Base-by-base conservation (phyloP, 2,888 invertebrate species). In the Morinoia aosen region DNA sequence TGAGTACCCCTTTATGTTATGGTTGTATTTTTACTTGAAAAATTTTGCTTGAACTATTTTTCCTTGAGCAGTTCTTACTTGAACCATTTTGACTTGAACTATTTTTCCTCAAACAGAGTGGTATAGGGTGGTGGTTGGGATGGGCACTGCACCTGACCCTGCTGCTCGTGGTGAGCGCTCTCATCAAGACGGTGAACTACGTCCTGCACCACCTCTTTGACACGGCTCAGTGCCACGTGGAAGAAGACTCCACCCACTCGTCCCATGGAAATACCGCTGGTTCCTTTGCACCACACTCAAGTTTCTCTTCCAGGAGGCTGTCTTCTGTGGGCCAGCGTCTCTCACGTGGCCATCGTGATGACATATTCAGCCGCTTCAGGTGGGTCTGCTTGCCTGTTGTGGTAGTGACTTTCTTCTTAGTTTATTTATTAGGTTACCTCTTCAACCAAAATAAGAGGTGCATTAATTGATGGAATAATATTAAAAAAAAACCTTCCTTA, bases 141-240 rank as follows among this genome's bases (percentile, higher is more conserved):
- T 96, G 96, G 96, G 76, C 96, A 56, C 95, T 94, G 33, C 96
- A 96, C 88, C 95, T 96, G 58, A 96, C 95, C 57, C 48, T 96
- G 33, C 95, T 96, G 40, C 95, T 96, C 11, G 61, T 96, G 58
- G 96, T 96, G 91, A 95, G 95, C n/a, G 95, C 96, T 33, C 95
- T 91, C 25, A 96, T 96, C 90, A 96, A 96, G 91, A 95, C 95
- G 0, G 58, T 95, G 58, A 96, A 96, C 94, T 95, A 96, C 94
- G 95, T 96, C 48, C 95, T 96, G 39, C 96, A 96, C 91, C 96
- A 96, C 88, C 95, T 96, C 90, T 96, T 96, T 95, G 96, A 96
- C 94, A 96, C 96, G 88, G 95, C 96, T 5, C 96, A 96, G 88
- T 96, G 96, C 58, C 95, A 96, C 48, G 95, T 96, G 91, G 96